Percentiles rank a stretch among this genome's conserved stretches.
Conservation (phyloP, 2,113 vertebrate genomes). For the Carassius carassius region DNA sequence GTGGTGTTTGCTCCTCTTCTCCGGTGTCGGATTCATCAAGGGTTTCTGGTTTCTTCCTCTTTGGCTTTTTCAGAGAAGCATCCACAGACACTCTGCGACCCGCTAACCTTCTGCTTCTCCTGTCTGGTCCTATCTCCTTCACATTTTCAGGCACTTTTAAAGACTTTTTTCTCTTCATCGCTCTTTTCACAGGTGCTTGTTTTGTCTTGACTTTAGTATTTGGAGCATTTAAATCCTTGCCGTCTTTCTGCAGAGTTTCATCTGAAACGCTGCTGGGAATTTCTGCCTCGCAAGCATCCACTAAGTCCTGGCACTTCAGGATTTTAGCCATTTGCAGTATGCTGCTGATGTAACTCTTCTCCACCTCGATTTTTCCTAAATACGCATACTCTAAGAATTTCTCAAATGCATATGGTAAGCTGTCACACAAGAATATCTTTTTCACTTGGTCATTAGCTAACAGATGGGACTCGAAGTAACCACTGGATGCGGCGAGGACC, state of each 20-base stretch:
- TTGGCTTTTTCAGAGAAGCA: constrained; percentile 79
- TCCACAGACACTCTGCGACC: constrained; percentile 81
- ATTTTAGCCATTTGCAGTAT: constrained; percentile 82
- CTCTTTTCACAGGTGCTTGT: constrained; percentile 17
- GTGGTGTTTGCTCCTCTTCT: constrained; percentile 29
- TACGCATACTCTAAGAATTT: constrained; percentile 93
- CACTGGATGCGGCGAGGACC: constrained; percentile 91
- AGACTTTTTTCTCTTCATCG: constrained; percentile 51
- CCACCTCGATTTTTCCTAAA: constrained; percentile 84
- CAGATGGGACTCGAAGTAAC: constrained; percentile 89
- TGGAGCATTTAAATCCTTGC: background rate
- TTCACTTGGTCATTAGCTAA: constrained; percentile 76
- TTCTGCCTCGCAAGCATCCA: constrained; percentile 76
- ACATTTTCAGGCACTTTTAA: constrained; percentile 26
- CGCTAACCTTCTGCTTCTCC: constrained; percentile 74
- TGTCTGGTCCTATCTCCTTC: constrained; percentile 33
- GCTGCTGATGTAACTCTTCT: constrained; percentile 78
- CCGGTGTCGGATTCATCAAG: constrained; percentile 60
- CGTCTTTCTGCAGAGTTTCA: background rate
- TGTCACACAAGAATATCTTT: constrained; percentile 79
- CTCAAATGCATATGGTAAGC: constrained; percentile 80
- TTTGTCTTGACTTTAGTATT: background rate
- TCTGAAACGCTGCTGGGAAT: background rate
- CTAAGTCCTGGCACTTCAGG: constrained; percentile 86
- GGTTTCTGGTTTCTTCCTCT: constrained; percentile 68